Evolutionary conservation across 2,113 vertebrate genomes (phyloP), one percentile per base, ranked within the genome.

Genomic region (Lycocorax pyrrhopterus): DNA sequence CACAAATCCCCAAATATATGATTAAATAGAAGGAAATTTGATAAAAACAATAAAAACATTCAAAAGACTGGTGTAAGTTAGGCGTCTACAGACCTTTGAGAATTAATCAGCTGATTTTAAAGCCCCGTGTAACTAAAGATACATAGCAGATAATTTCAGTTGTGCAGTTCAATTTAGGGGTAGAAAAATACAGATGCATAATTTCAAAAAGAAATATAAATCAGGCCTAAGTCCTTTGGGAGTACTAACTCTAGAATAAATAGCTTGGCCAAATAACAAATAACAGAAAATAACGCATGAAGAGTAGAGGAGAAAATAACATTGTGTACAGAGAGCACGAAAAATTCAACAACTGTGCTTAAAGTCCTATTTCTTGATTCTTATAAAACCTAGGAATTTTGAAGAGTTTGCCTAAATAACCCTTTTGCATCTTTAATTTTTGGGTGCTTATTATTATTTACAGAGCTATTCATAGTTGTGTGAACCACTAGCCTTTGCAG

Each of bases 1-100:
- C 69, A 87, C 37, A 90, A 87, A 84, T 90, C 62, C 91, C 62
- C 41, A 93, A 82, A 85, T 67, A 84, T 77, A 89, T 83, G 44
- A 88, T 56, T 90, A 96, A 82, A 95, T 63, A 92, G 44, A 83
- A 93, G 66, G 10, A 53, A 96, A 88, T 90, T 84, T 94, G 75
- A 94, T 76, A 95, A 84, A 95, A 95, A 69, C 56, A 78, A 84
- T 90, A 91, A 81, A 94, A 90, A 37, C 16, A 80, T 84, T 96
- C 10, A 43, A 68, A 94, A 92, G 41, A 51, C 58, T 67, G 60
- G 46, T n/a, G 22, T 52, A 76, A 66, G 52, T 69, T 62, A 63
- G 73, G 33, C 47, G 52, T 58, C 82, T 75, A 35, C 32, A 59
- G 41, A 78, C 73, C 60, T 89, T 11, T 84, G 47, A 94, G 91